A percentile compares a stretch with the other conserved stretches of the same genome.
Evolutionary conservation across 2,797 vertebrate species (phyloP).

Genomic region (Notamacropus eugenii): DNA sequence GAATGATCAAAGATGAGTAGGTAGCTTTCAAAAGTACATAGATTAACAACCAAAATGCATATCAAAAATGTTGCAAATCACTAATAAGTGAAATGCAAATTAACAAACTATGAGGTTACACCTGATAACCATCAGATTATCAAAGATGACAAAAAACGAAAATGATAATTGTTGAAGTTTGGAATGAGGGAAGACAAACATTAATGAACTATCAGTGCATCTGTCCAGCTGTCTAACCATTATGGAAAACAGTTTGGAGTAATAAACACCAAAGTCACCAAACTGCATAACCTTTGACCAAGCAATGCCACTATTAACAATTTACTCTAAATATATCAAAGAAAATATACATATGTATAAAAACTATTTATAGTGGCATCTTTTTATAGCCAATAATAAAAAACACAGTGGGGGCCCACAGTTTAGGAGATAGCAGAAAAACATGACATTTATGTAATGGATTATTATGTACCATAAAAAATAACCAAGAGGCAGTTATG

Average conservation of each 20-base stretch:
- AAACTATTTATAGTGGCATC: not conserved
- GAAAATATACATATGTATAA: too few species aligned
- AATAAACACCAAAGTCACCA: not conserved
- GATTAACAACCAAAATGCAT: too few species aligned
- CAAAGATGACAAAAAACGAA: not conserved
- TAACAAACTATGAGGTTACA: not conserved
- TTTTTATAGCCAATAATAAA: not conserved
- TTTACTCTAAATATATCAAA: not conserved
- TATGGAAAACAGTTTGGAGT: not conserved
- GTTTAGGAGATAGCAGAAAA: not conserved
- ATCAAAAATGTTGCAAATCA: not conserved
- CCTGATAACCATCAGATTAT: not conserved
- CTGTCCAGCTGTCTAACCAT: not conserved
- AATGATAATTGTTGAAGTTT: not conserved
- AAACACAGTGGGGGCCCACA: not conserved
- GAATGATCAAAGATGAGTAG: not conserved
- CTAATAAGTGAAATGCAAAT: not conserved
- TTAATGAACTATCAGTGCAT: not conserved
- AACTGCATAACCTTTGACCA: not conserved
- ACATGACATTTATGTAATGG: not conserved
- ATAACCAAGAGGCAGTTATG: too few species aligned
- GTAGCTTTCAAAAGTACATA: too few species aligned
- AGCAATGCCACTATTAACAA: not conserved
- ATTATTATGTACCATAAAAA: not conserved
- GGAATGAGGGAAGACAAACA: not conserved